These are phyloP conservation scores for Homarus americanus DNA, from an alignment of 1,140 invertebrate species.

Conservation along the genomic window DNA sequence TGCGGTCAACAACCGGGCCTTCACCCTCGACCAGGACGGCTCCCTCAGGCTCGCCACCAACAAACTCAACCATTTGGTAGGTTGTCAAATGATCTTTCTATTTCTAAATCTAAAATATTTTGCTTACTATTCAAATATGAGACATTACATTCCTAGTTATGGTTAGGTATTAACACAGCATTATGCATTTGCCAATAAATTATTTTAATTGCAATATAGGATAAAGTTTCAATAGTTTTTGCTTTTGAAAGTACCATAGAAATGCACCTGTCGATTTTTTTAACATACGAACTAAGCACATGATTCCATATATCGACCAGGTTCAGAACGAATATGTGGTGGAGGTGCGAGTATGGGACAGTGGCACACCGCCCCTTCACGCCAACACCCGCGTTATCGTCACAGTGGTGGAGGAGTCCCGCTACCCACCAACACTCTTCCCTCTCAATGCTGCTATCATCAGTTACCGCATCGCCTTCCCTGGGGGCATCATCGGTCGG, in stretches of 20 bases:
- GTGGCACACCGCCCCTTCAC: conserved; percentile 89
- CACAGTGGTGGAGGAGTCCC: conserved; percentile 83
- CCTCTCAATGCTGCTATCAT: conserved; percentile 91
- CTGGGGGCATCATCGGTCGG: conserved; percentile 92
- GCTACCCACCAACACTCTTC: conserved; percentile 91
- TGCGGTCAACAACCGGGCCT: conserved; percentile 88
- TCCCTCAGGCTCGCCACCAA: conserved; percentile 88
- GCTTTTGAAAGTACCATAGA: no score
- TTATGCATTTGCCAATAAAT: no score
- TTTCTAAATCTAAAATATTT: no score
- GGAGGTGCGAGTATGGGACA: conserved; percentile 93
- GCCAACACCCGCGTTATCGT: conserved; percentile 92
- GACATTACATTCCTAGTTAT: no score
- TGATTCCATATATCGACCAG: conserved; percentile 22
- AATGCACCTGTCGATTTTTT: no score
- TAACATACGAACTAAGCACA: background rate
- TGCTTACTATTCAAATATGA: no score
- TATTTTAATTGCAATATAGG: no score
- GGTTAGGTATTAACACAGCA: no score
- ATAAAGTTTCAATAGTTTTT: no score
- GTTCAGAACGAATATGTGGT: conserved; percentile 86
- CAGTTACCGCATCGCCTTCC: conserved; percentile 94
- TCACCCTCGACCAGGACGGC: conserved; percentile 91
- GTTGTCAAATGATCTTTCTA: no score
- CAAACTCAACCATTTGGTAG: conserved; percentile 90